A percentile compares a stretch with the other conserved stretches of the same genome.
These are phyloP conservation scores for Aphaenogaster floridana DNA, from an alignment of 1,140 invertebrate genomes.

Conservation along the genomic window DNA sequence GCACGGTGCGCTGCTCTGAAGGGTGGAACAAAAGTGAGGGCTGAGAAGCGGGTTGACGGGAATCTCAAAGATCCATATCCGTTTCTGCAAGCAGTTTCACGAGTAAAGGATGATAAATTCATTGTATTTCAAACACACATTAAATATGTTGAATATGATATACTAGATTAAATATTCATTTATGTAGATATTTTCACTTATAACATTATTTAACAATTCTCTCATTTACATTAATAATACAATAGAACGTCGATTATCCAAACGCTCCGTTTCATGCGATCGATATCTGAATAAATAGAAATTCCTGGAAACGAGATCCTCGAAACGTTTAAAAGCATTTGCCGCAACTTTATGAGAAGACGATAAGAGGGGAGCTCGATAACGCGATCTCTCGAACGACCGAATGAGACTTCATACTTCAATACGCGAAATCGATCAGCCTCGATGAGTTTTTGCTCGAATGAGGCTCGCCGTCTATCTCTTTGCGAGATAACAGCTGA, in stretches of 20 bases:
- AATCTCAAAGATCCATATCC: constrained; percentile 13
- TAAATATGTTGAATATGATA: neutral
- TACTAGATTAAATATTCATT: constrained; percentile 12
- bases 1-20: constrained; percentile 8
- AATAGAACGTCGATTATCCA: neutral
- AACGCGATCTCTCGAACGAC: neutral
- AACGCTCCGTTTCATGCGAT: neutral
- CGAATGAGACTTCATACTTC: constrained; percentile 25
- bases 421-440: constrained; percentile 47
- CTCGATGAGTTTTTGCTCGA: constrained; percentile 44
- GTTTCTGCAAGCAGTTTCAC: neutral
- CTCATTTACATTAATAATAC: neutral
- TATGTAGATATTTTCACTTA: constrained; percentile 16
- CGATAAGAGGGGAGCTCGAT: neutral
- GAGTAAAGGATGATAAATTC: constrained; percentile 34
- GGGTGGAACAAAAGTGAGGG: constrained; percentile 29
- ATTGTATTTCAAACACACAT: constrained; percentile 2
- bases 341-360: neutral
- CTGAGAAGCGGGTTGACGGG: neutral
- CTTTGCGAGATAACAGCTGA: constrained; percentile 58
- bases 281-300: neutral
- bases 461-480: constrained; percentile 9
- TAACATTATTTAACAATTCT: constrained; percentile 1
- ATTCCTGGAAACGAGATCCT: neutral
- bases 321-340: neutral